These are phyloP conservation scores for Acrobasis suavella DNA, from an alignment of 2,888 invertebrate species.

Conservation along the genomic window DNA sequence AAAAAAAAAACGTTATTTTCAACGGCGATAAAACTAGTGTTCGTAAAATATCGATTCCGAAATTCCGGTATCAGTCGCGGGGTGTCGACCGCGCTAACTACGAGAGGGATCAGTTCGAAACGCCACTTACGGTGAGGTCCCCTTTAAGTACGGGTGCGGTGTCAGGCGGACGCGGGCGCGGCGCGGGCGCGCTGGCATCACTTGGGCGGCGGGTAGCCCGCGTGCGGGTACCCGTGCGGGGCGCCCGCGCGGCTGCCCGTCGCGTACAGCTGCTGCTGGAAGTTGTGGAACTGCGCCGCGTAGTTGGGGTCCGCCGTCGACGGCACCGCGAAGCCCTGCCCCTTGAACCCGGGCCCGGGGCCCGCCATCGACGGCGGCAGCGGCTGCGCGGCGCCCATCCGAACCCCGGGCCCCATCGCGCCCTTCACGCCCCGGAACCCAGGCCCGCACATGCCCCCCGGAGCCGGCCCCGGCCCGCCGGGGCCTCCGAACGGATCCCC, in stretches of 20 bases:
- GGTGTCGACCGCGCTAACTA: background rate
- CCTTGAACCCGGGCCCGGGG: slow-evolving; percentile 86
- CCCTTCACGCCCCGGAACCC: slow-evolving; percentile 70
- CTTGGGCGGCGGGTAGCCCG: slow-evolving; percentile 74
- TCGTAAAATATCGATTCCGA: too few relatives aligned
- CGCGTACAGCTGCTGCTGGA: slow-evolving; percentile 96
- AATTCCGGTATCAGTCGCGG: too few relatives aligned
- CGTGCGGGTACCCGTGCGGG: slow-evolving; percentile 74
- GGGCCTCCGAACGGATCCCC: slow-evolving; percentile 58
- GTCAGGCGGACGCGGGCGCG: slow-evolving; percentile 28
- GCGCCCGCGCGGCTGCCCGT: slow-evolving; percentile 82
- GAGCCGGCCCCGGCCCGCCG: slow-evolving; percentile 51
- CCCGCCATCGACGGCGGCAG: slow-evolving; percentile 91
- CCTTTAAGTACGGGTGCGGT: background rate
- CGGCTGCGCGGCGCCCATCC: slow-evolving; percentile 85
- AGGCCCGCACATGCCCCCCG: slow-evolving; percentile 72
- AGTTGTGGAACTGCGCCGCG: slow-evolving; percentile 97
- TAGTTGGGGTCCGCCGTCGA: slow-evolving; percentile 95
- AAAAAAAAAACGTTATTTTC: too few relatives aligned
- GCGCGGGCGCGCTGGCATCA: slow-evolving; percentile 51
- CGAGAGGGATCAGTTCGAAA: slow-evolving; percentile 11
- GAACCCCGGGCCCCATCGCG: slow-evolving; percentile 60
- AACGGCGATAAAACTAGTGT: too few relatives aligned
- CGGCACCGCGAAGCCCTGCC: slow-evolving; percentile 91
- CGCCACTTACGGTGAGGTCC: background rate